A percentile compares a stretch with the other conserved stretches of the same genome.
phyloP scores from a whole-genome alignment of 2,797 vertebrate species.

The Myotis myotis region DNA sequence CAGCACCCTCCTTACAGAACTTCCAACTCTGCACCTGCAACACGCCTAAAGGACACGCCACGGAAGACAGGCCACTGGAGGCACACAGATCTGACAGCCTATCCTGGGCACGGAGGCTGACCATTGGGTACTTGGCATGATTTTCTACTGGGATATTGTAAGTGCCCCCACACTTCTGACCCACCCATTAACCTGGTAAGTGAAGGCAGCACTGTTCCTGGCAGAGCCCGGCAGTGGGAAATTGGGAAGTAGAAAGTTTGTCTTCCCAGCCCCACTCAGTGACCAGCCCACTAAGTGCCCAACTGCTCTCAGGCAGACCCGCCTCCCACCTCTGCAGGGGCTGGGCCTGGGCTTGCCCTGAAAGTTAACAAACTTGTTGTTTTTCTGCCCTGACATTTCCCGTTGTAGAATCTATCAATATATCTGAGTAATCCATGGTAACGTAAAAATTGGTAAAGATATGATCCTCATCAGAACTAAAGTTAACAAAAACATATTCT shows the following conservation, averaged over 20 bases:
- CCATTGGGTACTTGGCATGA: neutral
- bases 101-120: neutral
- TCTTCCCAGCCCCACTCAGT: neutral
- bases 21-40: neutral
- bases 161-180: neutral
- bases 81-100: neutral
- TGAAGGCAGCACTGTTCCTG: neutral
- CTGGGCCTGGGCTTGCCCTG: neutral
- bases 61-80: neutral
- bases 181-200: neutral
- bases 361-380: neutral
- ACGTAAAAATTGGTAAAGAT: neutral
- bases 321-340: neutral
- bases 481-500: slow-evolving; percentile 40
- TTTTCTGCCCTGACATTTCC: neutral
- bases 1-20: neutral
- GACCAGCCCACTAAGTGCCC: neutral
- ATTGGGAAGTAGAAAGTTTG: neutral
- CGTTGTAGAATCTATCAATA: neutral
- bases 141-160: neutral
- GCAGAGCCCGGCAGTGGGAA: neutral
- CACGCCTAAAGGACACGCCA: neutral
- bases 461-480: neutral
- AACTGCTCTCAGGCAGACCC: neutral
- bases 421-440: neutral